Conservation (phyloP, 2,888 invertebrate species). For the Druceiella hillmani region DNA sequence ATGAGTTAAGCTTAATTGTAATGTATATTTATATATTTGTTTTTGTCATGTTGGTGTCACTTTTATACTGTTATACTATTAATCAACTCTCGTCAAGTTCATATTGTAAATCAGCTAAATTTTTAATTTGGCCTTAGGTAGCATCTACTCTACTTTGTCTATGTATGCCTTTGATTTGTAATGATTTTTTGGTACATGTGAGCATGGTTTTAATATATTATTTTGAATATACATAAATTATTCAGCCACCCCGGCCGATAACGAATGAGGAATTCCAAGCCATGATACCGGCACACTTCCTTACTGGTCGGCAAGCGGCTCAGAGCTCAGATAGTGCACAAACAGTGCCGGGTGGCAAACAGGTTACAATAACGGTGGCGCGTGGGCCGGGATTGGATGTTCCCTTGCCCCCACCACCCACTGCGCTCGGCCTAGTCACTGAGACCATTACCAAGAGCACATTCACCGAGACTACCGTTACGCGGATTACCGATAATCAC, state of each 20-base stretch:
- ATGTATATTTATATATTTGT: too few relatives aligned
- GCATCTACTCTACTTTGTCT: too few relatives aligned
- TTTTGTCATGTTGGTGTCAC: too few relatives aligned
- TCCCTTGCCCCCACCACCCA: constrained; percentile 76
- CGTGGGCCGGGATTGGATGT: constrained; percentile 57
- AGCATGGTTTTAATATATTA: not conserved
- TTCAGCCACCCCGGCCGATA: constrained; percentile 74
- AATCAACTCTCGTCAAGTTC: too few relatives aligned
- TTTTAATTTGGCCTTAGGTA: too few relatives aligned
- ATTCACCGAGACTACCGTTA: constrained; percentile 92
- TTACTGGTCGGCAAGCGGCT: constrained; percentile 42
- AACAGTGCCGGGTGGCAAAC: constrained; percentile 55
- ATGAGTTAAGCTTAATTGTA: too few relatives aligned
- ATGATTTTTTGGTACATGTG: not conserved
- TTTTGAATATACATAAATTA: too few relatives aligned
- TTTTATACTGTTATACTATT: too few relatives aligned
- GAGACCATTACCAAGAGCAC: constrained; percentile 96
- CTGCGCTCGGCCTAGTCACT: constrained; percentile 80
- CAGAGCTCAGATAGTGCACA: constrained; percentile 32
- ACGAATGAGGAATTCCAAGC: constrained; percentile 94
- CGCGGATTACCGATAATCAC: constrained; percentile 89
- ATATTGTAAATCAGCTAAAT: too few relatives aligned
- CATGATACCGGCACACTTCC: constrained; percentile 90
- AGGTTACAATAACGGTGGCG: constrained; percentile 78
- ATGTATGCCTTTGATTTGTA: too few relatives aligned